A percentile compares a stretch with the other conserved stretches of the same genome.
Conservation (phyloP, 2,113 vertebrate species). For the Taurulus bubalis region DNA sequence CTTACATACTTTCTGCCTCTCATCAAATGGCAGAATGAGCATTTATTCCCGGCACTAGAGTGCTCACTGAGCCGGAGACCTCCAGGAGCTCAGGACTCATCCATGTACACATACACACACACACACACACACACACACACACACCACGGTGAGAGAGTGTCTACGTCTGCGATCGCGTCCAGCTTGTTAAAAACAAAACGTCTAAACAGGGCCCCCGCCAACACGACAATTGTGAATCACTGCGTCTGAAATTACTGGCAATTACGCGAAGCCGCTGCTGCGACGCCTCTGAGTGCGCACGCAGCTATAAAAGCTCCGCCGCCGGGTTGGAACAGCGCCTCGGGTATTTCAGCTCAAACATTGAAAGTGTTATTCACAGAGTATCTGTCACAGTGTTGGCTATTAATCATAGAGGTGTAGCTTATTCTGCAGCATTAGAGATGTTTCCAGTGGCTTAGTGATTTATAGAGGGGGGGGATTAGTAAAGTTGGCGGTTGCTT, state of each 20-base stretch:
- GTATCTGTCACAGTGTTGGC: constrained; percentile 58
- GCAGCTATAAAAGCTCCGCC: constrained; percentile 70
- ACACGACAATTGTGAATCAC: constrained; percentile 71
- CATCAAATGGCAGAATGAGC: not conserved
- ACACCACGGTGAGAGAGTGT: constrained; percentile 24
- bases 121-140: constrained; percentile 17
- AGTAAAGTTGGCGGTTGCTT: constrained; percentile 18
- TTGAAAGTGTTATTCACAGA: constrained; percentile 68
- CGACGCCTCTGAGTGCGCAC: constrained; percentile 46
- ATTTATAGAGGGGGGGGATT: constrained; percentile 35
- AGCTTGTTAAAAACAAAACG: constrained; percentile 46
- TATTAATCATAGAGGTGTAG: constrained; percentile 65
- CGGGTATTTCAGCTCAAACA: constrained; percentile 41
- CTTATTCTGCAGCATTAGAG: constrained; percentile 48
- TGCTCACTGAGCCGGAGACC: not conserved
- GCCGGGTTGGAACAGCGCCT: constrained; percentile 56
- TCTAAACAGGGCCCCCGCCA: constrained; percentile 33
- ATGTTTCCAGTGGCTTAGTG: constrained; percentile 44
- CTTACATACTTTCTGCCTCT: not conserved
- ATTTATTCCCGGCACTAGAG: not conserved
- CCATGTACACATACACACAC: constrained; percentile 18
- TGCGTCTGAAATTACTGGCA: constrained; percentile 75
- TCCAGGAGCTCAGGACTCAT: constrained; percentile 14
- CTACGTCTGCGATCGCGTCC: constrained; percentile 30
- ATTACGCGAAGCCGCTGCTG: constrained; percentile 65